Base-by-base conservation (phyloP, 2,113 vertebrate species). In the Burhinus bistriatus region DNA sequence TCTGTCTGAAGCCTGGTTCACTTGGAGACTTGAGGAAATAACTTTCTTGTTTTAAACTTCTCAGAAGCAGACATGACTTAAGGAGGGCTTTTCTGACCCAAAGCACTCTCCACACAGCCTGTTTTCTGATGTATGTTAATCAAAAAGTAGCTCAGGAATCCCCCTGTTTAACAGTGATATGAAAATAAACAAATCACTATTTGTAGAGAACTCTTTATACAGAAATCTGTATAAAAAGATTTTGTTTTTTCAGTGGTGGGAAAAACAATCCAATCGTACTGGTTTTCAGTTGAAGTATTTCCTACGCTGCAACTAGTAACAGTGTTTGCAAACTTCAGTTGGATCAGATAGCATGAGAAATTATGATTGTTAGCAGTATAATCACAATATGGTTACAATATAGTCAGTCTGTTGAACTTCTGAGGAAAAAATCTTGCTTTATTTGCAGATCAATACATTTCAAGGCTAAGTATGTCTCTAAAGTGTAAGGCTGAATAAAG, bases 21-120 rank as follows among this genome's bases (percentile, higher is more conserved):
- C 51, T 94, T 71, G 66, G 62, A 93, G 49, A 73, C 49, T 92
- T 72, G 65, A 95, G 86, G 95, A 97, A 95, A 93, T 69, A 66
- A 71, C 65, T 92, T 91, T 73, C 76, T 70, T 82, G 32, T 79
- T 89, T 89, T 51, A 80, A 32, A 71, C 22, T 84, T 91, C 1
- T 19, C 18, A 72, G 87, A 79, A 79, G 49, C 36, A 94, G 81
- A 81, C 25, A 30, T 51, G 49, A 47, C 61, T 89, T 92, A 76
- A 69, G 45, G 38, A 91, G 30, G 19, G 34, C 21, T 93, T 91
- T 93, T 93, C 78, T 93, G 71, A 87, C 76, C 58, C 25, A 19
- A 73, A 91, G 34, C 77, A 26, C 58, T 69, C 51, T 87, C 36
- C 51, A 36, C 2, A 1, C 38, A 89, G 55, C n/a, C 38, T 34